Evolutionary conservation across 2,888 invertebrate species (phyloP).

Genomic region (Autographa gamma): DNA sequence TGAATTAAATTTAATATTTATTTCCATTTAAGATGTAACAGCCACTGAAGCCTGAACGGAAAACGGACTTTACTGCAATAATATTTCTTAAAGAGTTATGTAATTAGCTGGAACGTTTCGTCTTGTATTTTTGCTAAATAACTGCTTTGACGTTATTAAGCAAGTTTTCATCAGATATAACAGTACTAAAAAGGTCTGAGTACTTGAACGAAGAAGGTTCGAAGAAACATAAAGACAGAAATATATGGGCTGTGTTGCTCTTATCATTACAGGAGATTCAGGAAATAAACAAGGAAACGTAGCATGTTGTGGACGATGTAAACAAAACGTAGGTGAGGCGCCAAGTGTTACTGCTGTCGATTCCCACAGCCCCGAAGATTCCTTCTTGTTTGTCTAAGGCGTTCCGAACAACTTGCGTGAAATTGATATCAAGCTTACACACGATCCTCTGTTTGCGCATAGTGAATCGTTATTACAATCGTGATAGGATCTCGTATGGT

Average conservation of each 20-base stretch:
- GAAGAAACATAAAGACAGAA: conserved; percentile 34
- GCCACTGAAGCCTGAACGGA: neutral
- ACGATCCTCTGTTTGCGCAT: conserved; percentile 73
- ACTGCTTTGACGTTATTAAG: no score
- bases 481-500: conserved; percentile 60
- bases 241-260: conserved; percentile 41
- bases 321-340: conserved; percentile 53
- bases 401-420: conserved; percentile 76
- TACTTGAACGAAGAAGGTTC: conserved; percentile 18
- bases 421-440: conserved; percentile 80
- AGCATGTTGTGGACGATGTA: conserved; percentile 47
- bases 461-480: conserved; percentile 72
- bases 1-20: neutral
- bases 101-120: neutral
- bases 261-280: conserved; percentile 55
- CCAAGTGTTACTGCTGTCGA: conserved; percentile 59
- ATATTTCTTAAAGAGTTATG: conserved; percentile 3
- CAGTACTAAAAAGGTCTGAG: neutral
- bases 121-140: neutral
- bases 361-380: conserved; percentile 60
- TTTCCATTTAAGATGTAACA: neutral
- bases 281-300: conserved; percentile 55
- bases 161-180: neutral
- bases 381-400: conserved; percentile 51
- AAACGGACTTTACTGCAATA: neutral